Percentiles rank a stretch among this genome's conserved stretches.
phyloP scores from a whole-genome alignment of 2,113 vertebrate species.

The cattle (Bos taurus) region ARS-UCD2.0 NC_037347.1:40741501-40742000 shows the following conservation, averaged over 20 bases:
- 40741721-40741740: background rate
- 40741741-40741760: background rate
- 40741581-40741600: background rate
- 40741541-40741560: background rate
- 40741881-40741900: background rate
- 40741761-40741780: background rate
- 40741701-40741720: background rate
- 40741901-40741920: background rate
- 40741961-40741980: background rate
- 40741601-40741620: background rate
- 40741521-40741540: background rate
- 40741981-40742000: background rate
- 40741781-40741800: background rate
- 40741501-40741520: background rate
- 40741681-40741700: background rate
- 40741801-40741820: background rate
- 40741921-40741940: background rate
- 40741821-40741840: background rate
- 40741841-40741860: background rate
- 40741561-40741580: background rate
- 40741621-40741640: background rate
- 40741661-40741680: background rate
- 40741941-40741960: background rate
- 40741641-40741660: background rate
- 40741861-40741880: background rate